Evolutionary conservation across 2,797 vertebrate species (phyloP), one percentile per base, ranked within the genome.

Genomic region (Paramormyrops hopkinsi): DNA sequence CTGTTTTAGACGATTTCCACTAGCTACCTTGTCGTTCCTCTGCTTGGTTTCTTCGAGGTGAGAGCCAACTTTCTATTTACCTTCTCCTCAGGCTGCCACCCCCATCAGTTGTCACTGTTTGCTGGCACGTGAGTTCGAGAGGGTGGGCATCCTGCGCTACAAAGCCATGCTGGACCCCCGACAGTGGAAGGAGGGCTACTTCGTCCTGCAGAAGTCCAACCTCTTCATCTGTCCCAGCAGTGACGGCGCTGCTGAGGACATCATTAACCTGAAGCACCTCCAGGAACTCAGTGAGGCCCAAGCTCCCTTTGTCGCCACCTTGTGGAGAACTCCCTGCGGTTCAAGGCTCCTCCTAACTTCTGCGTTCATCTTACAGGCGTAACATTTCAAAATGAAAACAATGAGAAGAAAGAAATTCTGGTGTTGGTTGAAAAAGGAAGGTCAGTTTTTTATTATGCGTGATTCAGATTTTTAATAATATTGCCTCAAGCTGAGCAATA

Each of bases 351-450:
- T 46, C 41, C 48, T 48, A 73, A 73, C 17, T 14, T 76, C 50
- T 89, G 50, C 92, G 7, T 93, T 83, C 93, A 50, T 89, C 59
- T 92, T 82, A 33, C 88, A 99, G 98, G 97, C 92, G 92, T 98
- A 65, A 92, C 96, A 54, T 96, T 96, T 0, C 94, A 97, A 89
- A 92, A 89, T 0, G 97, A 97, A 14, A 96, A 96, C 54, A 95
- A 97, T 0, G 98, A 99, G 91, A 99, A 98, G 95, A 99, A 96
- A 91, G 97, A 99, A 88, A 94, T 97, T 92, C 94, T 99, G 92
- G 94, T 99, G 22, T 92, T 99, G 53, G 98, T 99, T 83, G 98
- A 99, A 91, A 98, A 97, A 92, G 98, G 98, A 93, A 96, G 98
- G 98, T 99, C 92, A 94, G 95, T 87, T 79, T 86, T 87, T 44